Evolutionary conservation across 2,888 invertebrate species (phyloP), one percentile per base, ranked within the genome.

Genomic region (Ophraella communa): DNA sequence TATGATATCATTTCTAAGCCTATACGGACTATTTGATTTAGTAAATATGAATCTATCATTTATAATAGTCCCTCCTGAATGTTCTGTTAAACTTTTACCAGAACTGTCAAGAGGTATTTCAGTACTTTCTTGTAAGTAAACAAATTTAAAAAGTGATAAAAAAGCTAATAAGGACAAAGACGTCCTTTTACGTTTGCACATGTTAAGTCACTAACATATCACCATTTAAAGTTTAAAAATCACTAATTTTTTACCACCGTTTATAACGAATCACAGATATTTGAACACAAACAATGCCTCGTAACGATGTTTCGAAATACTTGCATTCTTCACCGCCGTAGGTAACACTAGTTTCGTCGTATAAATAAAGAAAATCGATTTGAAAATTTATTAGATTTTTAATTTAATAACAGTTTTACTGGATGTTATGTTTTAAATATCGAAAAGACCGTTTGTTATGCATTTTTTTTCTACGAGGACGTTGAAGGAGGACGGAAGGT

Each of bases 1-100:
- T 74, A 92, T 85, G 63, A 96, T 84, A 83, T 95, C 94, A 78
- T 92, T 91, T 67, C 91, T 85, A 21, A 93, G 84, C 74, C 91
- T 83, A 78, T 91, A 95, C 21, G 94, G 94, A 77, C 92, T 92
- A 73, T 85, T 85, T 45, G 78, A 79, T 73, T 84, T 86, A 59
- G 84, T 84, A 67, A 87, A 77, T 59, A 86, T 78, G 39, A 86
- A 83, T 64, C 85, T 84, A 20, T 89, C 88, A 21, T 87, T 85
- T 3, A 67, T 66, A 53, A 91, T 82, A 11, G 84, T 84, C 10
- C 91, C 91, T 10, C 89, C 90, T 21, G 86, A 81, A 75, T 89
- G 80, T 77, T 90, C 89, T n/a, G 87, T 87, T 21, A 54, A 27
- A 18, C 65, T 33, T 5, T 49, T 54, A 18, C 20, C 47, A 8